Conservation (phyloP, 2,113 vertebrate genomes). For the Centrocercus urophasianus region DNA sequence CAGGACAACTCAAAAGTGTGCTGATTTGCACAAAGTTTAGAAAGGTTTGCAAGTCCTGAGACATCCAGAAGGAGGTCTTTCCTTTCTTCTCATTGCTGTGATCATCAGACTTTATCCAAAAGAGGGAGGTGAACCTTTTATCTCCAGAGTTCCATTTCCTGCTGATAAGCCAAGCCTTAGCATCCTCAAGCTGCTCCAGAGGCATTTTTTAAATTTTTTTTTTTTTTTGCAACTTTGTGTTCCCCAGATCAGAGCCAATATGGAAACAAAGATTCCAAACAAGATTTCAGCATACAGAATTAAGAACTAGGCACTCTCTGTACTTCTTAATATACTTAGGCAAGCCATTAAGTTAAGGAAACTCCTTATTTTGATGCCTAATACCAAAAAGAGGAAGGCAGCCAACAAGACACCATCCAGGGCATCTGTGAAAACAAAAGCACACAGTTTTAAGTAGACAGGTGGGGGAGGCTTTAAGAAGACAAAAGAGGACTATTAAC, state of each 20-base stretch:
- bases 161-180: neutral
- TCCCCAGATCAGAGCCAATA: neutral
- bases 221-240: neutral
- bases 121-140: neutral
- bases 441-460: neutral
- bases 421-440: neutral
- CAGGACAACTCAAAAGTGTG: neutral
- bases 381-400: neutral
- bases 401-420: neutral
- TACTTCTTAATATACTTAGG: neutral
- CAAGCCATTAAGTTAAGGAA: slow-evolving; percentile 1
- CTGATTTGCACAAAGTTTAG: neutral
- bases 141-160: neutral
- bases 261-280: neutral
- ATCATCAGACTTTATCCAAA: neutral
- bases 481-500: neutral
- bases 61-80: neutral
- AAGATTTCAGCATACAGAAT: neutral
- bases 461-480: neutral
- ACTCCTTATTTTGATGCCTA: neutral
- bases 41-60: neutral
- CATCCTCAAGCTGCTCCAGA: neutral
- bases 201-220: neutral
- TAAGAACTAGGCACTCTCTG: neutral
- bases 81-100: neutral